A percentile compares a stretch with the other conserved stretches of the same genome.
Conservation (phyloP, 2,797 vertebrate genomes). For the Allobates femoralis region DNA sequence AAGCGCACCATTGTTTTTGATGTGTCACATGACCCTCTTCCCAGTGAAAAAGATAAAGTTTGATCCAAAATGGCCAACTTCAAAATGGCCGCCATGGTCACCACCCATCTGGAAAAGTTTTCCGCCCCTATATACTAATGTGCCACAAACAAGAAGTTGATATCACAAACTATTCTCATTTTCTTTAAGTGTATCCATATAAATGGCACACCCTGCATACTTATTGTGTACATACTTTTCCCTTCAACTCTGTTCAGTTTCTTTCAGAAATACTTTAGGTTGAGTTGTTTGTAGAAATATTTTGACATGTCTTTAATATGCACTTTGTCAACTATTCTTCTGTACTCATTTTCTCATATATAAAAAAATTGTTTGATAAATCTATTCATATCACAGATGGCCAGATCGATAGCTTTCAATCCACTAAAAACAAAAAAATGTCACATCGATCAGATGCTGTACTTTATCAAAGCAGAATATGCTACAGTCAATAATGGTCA, state of each 20-base stretch:
- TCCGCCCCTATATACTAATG: too few species aligned
- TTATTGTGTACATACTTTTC: too few species aligned
- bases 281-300: neutral
- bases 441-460: slow-evolving; percentile 11
- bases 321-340: neutral
- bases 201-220: too few species aligned
- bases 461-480: slow-evolving; percentile 23
- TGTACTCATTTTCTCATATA: neutral
- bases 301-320: neutral
- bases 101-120: too few species aligned
- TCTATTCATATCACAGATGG: slow-evolving; percentile 17
- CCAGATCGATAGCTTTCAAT: slow-evolving; percentile 42
- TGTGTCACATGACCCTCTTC: too few species aligned
- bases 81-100: too few species aligned
- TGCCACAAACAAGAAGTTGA: too few species aligned
- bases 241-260: neutral
- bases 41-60: too few species aligned
- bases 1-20: too few species aligned
- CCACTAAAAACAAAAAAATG: slow-evolving; percentile 35
- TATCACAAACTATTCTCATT: too few species aligned
- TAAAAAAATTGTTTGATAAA: slow-evolving; percentile 11
- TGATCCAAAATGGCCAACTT: too few species aligned
- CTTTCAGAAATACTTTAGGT: neutral
- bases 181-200: too few species aligned
- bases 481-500: slow-evolving; percentile 26